phyloP scores from a whole-genome alignment of 2,113 vertebrate species.

The Rhegmatorhina hoffmannsi region DNA sequence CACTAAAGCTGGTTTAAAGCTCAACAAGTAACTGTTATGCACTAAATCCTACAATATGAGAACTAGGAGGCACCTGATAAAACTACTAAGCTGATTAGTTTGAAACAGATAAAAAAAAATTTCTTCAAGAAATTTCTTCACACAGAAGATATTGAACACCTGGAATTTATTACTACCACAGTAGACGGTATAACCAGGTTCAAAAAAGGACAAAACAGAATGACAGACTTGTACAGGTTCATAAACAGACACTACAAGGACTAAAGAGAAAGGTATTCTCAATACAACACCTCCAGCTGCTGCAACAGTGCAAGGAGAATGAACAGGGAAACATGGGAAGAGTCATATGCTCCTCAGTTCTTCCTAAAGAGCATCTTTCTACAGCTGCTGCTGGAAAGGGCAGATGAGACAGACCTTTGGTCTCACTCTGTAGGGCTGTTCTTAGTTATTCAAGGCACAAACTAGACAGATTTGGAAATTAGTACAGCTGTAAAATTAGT shows the following conservation, averaged over 20 bases:
- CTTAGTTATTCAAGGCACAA: not conserved
- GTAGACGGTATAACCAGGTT: not conserved
- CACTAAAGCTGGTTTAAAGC: not conserved
- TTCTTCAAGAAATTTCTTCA: not conserved
- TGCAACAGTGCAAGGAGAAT: not conserved
- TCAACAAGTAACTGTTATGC: not conserved
- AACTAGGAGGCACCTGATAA: not conserved
- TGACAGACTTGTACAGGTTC: not conserved
- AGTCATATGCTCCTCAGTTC: not conserved
- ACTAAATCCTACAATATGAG: not conserved
- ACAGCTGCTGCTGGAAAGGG: not conserved
- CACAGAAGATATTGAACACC: not conserved
- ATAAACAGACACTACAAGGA: not conserved
- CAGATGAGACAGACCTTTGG: not conserved
- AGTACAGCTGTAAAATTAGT: not conserved
- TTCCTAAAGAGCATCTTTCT: not conserved
- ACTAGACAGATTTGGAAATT: not conserved
- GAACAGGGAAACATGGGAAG: not conserved
- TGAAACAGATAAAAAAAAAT: not conserved
- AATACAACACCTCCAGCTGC: not conserved
- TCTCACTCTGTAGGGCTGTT: not conserved
- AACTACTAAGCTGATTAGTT: not conserved
- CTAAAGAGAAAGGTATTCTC: not conserved
- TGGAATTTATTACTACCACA: not conserved
- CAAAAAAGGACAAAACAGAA: not conserved